Conservation (phyloP, 2,797 vertebrate genomes). For the Sparidentex hasta region DNA sequence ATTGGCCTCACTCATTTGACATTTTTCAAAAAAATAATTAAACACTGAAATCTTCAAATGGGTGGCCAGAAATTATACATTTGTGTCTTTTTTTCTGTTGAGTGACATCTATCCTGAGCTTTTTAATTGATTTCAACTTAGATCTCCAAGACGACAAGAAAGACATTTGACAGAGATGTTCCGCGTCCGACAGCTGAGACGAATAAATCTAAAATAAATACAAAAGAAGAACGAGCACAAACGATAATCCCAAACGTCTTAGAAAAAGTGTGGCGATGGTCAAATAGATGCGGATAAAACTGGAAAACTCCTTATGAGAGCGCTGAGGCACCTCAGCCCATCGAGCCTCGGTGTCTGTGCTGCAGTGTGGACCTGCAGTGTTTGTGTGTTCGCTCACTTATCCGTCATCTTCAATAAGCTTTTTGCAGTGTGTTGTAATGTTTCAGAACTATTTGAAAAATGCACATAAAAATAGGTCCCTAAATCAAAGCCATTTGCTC, state of each 20-base stretch:
- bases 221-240: constrained; percentile 49
- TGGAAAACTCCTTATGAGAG: constrained; percentile 31
- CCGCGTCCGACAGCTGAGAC: constrained; percentile 53
- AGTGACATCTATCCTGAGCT: constrained; percentile 85
- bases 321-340: constrained; percentile 55
- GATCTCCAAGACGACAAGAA: constrained; percentile 59
- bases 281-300: constrained; percentile 51
- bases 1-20: constrained; percentile 36
- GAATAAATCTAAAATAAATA: constrained; percentile 60
- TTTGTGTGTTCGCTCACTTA: constrained; percentile 48
- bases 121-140: constrained; percentile 77
- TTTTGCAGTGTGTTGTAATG: constrained; percentile 74
- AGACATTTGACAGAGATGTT: constrained; percentile 59
- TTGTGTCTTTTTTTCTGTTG: constrained; percentile 16
- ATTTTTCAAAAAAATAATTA: constrained; percentile 43
- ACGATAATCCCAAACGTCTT: constrained; percentile 53
- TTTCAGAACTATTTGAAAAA: constrained; percentile 81
- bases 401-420: constrained; percentile 67
- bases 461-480: constrained; percentile 83
- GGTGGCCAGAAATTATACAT: constrained; percentile 57
- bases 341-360: constrained; percentile 60
- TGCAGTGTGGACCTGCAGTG: constrained; percentile 58
- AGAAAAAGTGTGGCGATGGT: constrained; percentile 60
- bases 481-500: constrained; percentile 79
- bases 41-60: constrained; percentile 46